A percentile compares a stretch with the other conserved stretches of the same genome.
Evolutionary conservation across 2,797 vertebrate species (phyloP).

Genomic region (Austrolebias charrua): DNA sequence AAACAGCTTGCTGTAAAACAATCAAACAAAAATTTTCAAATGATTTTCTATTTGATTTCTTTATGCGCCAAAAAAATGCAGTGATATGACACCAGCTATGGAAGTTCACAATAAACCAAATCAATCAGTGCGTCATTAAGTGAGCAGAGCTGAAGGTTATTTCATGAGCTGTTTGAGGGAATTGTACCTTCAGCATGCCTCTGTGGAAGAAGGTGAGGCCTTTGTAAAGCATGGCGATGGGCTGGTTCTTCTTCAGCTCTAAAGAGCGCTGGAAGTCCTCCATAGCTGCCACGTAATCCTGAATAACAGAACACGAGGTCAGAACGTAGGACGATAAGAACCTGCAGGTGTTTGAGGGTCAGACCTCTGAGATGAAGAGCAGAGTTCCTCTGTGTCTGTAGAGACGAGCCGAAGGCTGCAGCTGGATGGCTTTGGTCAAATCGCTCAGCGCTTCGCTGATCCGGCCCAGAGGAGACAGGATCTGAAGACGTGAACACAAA

Average conservation of each 20-base stretch:
- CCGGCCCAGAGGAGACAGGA: conserved; percentile 92
- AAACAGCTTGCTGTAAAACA: too few species aligned
- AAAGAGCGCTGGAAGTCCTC: conserved; percentile 95
- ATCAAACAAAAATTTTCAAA: too few species aligned
- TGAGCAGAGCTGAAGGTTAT: too few species aligned
- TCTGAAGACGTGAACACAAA: conserved; percentile 73
- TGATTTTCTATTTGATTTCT: too few species aligned
- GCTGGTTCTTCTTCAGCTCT: conserved; percentile 95
- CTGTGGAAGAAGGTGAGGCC: conserved; percentile 98
- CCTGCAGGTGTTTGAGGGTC: rapidly evolving
- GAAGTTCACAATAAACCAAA: too few species aligned
- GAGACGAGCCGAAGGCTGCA: conserved; percentile 93
- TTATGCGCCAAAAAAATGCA: too few species aligned
- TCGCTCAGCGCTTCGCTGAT: conserved; percentile 95
- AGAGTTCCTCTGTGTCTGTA: conserved; percentile 94
- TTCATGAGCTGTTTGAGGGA: too few species aligned
- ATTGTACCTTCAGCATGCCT: conserved; percentile 91
- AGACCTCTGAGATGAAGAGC: conserved; percentile 96
- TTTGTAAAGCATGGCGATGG: conserved; percentile 97
- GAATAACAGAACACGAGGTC: conserved; percentile 6
- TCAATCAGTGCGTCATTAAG: too few species aligned
- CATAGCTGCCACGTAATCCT: conserved; percentile 95
- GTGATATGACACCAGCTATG: too few species aligned
- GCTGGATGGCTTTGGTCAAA: conserved; percentile 94
- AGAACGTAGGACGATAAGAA: not conserved